phyloP scores from a whole-genome alignment of 2,113 vertebrate genomes.

The Ptychochromis oligacanthus region DNA sequence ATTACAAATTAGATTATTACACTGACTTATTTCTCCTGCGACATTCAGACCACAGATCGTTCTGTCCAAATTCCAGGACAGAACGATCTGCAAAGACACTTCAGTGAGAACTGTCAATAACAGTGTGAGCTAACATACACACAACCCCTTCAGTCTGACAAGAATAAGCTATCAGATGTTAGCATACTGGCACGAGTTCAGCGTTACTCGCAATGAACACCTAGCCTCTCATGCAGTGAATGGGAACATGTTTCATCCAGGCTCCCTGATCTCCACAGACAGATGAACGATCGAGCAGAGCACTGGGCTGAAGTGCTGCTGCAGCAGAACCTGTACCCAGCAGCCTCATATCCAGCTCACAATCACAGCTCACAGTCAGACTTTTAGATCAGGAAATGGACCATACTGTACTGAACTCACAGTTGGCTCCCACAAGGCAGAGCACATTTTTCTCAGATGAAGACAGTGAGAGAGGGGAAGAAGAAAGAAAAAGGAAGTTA shows the following conservation, averaged over 20 bases:
- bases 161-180: background rate
- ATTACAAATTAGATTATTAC: background rate
- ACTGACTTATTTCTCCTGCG: background rate
- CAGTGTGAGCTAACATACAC: background rate
- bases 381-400: conserved; percentile 32
- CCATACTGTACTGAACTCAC: conserved; percentile 3
- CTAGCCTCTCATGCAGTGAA: background rate
- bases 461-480: background rate
- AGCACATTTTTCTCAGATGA: conserved; percentile 7
- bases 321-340: background rate
- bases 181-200: background rate
- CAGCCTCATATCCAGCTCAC: conserved; percentile 27
- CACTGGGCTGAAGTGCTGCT: background rate
- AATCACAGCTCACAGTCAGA: conserved; percentile 16
- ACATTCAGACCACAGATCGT: background rate
- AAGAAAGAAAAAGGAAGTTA: background rate
- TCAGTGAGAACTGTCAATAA: background rate
- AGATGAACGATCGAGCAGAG: background rate
- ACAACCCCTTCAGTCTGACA: background rate
- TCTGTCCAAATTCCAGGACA: background rate
- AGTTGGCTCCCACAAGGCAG: background rate
- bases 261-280: background rate
- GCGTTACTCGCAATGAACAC: background rate
- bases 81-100: background rate
- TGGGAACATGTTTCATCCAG: conserved; percentile 3